Evolutionary conservation across 2,113 vertebrate genomes (phyloP), one percentile per base, ranked within the genome.

Genomic region (Nyctibius bracteatus): DNA sequence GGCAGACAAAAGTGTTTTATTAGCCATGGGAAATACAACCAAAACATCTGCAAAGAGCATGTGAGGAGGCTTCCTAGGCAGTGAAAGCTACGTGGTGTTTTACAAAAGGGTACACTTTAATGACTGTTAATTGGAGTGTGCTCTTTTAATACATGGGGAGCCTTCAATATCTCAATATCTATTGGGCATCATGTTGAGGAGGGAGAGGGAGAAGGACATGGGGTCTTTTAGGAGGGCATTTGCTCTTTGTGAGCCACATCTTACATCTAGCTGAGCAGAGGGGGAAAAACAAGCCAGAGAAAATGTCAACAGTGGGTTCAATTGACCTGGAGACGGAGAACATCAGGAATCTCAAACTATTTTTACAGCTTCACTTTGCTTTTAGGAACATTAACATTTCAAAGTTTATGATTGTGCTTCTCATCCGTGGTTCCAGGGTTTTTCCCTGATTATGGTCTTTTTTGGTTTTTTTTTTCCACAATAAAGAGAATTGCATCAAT

Each of bases 261-360:
- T 92, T 85, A 3, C 52, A 67, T 95, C 97, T 97, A 59, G 39
- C 95, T 92, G 84, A 96, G 93, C 81, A 90, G 82, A 49, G 79
- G 71, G 74, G 10, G 3, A 3, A 5, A 51, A 54, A 44, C 74
- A 67, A 68, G 44, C 10, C 62, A 47, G 44, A 75, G 89, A 95
- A 97, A 97, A 97, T 97, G 90, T 97, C 96, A 96, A 47, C 94
- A 77, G 91, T 93, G 63, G 61, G 81, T 97, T 96, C 94, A 91
- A 92, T 94, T 95, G 97, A 96, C 92, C 65, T 33, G 27, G 39
- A 83, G 75, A 52, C 47, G 51, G 72, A 75, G 72, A 91, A 77
- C 72, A 37, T 59, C 66, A 63, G 88, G 77, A 88, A 75, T 94
- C 77, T 59, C 52, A 82, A 92, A 72, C 63, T 87, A 33, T 87